Percentiles rank a stretch among this genome's conserved stretches.
Conservation (phyloP, 2,888 invertebrate species). For the Melinaea marsaeus region DNA sequence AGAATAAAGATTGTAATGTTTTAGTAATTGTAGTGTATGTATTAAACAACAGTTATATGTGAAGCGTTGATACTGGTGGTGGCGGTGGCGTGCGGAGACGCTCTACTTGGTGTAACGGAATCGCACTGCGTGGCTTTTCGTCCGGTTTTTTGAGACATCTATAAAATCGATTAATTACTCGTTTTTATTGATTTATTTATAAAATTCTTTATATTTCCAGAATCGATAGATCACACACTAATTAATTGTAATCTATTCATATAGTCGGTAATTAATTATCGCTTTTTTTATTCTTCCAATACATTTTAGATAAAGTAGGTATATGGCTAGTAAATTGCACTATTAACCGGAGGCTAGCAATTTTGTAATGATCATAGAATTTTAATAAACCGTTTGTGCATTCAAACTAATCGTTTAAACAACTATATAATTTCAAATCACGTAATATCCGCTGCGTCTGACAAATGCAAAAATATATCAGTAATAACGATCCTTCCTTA, state of each 20-base stretch:
- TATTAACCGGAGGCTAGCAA: not conserved
- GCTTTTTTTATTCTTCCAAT: no score
- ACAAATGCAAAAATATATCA: not conserved
- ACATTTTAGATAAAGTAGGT: no score
- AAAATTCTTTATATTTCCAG: not conserved
- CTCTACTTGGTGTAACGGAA: slow-evolving; percentile 62
- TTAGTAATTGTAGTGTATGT: slow-evolving; percentile 10
- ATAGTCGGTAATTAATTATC: no score
- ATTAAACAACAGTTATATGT: slow-evolving; percentile 25
- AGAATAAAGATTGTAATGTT: not conserved
- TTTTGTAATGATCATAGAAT: not conserved
- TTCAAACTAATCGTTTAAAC: no score
- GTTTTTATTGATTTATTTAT: not conserved
- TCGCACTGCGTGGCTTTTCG: slow-evolving; percentile 42
- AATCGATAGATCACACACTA: not conserved
- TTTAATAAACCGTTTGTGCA: not conserved
- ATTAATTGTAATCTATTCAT: not conserved
- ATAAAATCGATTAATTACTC: slow-evolving; percentile 16
- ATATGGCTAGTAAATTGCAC: not conserved
- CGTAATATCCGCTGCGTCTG: not conserved
- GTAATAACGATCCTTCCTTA: not conserved
- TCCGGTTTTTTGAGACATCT: slow-evolving; percentile 44
- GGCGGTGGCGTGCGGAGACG: slow-evolving; percentile 55
- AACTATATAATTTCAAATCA: slow-evolving; percentile 1
- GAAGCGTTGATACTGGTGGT: slow-evolving; percentile 28